Evolutionary conservation across 2,888 invertebrate genomes (phyloP), one percentile per base, ranked within the genome.

Genomic region (Chaitophorus viminalis): DNA sequence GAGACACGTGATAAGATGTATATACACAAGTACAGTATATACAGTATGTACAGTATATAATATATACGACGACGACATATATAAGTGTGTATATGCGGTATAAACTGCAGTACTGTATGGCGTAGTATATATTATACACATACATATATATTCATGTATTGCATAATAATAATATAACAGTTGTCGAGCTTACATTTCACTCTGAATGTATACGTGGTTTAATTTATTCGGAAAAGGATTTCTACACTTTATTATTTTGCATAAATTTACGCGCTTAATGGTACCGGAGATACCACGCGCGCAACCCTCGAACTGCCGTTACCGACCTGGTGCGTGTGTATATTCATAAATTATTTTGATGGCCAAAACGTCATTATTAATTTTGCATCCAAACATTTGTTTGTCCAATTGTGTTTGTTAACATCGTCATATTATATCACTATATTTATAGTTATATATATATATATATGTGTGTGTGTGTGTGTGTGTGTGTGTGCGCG

Each of bases 221-320:
- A 82, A 72, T 82, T 72, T 72, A 82, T 82, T 72, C 70, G 52
- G n/a, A 21, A 82, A 52, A 82, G 46, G 82, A 82, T 82, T 72
- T 54, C 72, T 52, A 52, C 33, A 82, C 72, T 82, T 72, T 72
- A 82, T 72, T 72, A 82, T 82, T 82, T 82, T 52, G 52, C 72
- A 82, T 82, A 82, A 72, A 82, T 82, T 54, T 82, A 25, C 82
- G 18, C 17, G 52, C 31, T 82, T 6, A 25, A 82, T 21, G 21
- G 0, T 3, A 8, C 25, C 70, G 31, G 70, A 68, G 68, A 29
- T 31, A 70, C 14, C 29, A 14, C 21, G 60, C 21, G 60, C 25
- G 25, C 25, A 8, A n/a, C n/a, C 25, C n/a, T 65, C 65, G 25
- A n/a, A 65, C 25, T n/a, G n/a, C 21, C 17, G 65, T n/a, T 6